Evolutionary conservation across 2,797 vertebrate species (phyloP), one percentile per base, ranked within the genome.

Genomic region (Forpus xanthops): DNA sequence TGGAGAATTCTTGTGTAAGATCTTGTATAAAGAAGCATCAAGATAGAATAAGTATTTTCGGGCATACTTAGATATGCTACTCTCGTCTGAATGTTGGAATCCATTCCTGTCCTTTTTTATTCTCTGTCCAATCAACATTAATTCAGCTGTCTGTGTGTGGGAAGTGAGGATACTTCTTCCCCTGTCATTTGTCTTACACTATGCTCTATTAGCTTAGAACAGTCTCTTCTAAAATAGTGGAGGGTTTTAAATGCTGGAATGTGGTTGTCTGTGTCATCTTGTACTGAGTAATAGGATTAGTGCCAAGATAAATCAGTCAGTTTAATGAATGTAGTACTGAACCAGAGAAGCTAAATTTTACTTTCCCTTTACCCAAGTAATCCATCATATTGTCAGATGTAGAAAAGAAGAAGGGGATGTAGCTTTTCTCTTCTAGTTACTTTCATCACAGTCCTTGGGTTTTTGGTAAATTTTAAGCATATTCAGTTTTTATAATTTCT

Each of bases 281-380:
- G n/a, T 92, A 9, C 64, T 55, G 80, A 85, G 86, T 73, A 77
- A 73, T 25, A 75, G 76, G 44, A 88, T 89, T 84, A 93, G 31
- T 74, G 90, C 88, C 77, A 95, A 90, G 84, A 85, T 52, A 94
- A 81, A 90, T 95, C 85, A 80, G 21, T 89, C 76, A 70, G 11
- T 90, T 79, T 87, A 80, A 95, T 93, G 70, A 92, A 85, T 77
- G 44, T 61, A 45, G 24, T 81, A 44, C 37, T 84, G 80, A 91
- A 53, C 60, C 82, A 66, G 39, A 81, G 81, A 81, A 93, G 76
- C 45, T 90, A 86, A 88, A 39, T 91, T 89, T 93, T 92, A 90
- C 83, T 94, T 93, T 92, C 37, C 33, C 19, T 83, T 72, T 74
- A 84, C 82, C 58, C 23, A 76, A 85, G 71, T 67, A 85, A 89